Base-by-base conservation (phyloP, 2,888 invertebrate genomes). In the Cheilosia grossa region DNA sequence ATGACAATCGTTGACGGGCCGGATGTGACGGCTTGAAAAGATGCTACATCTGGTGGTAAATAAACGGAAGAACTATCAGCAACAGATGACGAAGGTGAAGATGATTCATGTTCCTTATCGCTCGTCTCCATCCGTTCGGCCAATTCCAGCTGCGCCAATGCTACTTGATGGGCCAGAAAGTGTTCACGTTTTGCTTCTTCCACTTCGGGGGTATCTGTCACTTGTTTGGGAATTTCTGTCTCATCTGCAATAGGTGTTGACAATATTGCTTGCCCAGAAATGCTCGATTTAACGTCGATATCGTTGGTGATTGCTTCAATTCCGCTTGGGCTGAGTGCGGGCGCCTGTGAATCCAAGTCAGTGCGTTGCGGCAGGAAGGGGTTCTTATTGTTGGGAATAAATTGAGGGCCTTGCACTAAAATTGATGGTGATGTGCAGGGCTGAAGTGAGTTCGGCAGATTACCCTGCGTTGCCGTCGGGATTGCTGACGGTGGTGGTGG, bases 121-220 rank as follows among this genome's bases (percentile, higher is more conserved):
- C 17, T 42, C 0, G 51, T 63, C 21, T 27, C 27, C 27, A 2
- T 27, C 6, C 49, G 74, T 24, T 89, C 89, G 54, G 91, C 89
- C 87, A 88, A 86, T 42, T 89, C 90, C 63, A 91, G 87, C 49
- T 90, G 90, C 56, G 91, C 90, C 75, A 90, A 82, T 0, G 91
- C 91, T n/a, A 89, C 81, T 74, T 90, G 90, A 42, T 91, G 91
- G 2, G 91, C 91, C 4, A 88, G 89, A 61, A 91, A 90, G 66
- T 91, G 91, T 24, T 90, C 91, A 21, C 88, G 88, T 1, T 89
- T 90, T 9, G 91, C 91, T 72, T 87, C 87, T 54, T 91, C 89
- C 67, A 83, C 83, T 74, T 83, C 83, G 51, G 80, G 80, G 53
- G 74, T 70, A 15, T 83, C 83, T 61, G 66, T 83, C 27, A 80